A percentile compares a stretch with the other conserved stretches of the same genome.
Conservation (phyloP, 2,888 invertebrate genomes). For the Charanyca ferruginea region DNA sequence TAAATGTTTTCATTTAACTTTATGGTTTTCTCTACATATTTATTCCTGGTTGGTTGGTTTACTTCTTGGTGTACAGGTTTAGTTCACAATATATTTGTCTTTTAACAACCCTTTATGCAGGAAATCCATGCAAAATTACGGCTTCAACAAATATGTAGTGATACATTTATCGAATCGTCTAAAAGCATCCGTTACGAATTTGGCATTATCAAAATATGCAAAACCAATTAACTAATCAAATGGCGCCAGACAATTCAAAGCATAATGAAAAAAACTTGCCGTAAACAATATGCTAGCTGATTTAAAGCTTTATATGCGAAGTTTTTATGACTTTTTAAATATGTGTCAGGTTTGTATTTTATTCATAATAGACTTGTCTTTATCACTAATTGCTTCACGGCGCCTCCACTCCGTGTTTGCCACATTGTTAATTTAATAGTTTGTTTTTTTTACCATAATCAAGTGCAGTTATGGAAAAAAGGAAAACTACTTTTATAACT, state of each 20-base stretch:
- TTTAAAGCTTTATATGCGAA: constrained; percentile 47
- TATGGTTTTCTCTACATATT: constrained; percentile 20
- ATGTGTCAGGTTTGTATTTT: constrained; percentile 52
- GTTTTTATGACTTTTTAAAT: constrained; percentile 61
- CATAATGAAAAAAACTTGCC: constrained; percentile 58
- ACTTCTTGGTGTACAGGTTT: not conserved
- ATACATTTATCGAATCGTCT: constrained; percentile 27
- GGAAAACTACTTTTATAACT: constrained; percentile 16
- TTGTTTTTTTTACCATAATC: constrained; percentile 43
- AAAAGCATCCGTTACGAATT: constrained; percentile 50
- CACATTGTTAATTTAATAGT: constrained; percentile 51
- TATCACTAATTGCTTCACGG: constrained; percentile 50
- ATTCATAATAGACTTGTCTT: constrained; percentile 31
- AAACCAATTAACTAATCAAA: constrained; percentile 66
- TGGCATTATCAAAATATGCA: constrained; percentile 45
- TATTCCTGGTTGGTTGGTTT: constrained; percentile 11
- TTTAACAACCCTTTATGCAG: constrained; percentile 1
- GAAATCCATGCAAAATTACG: constrained; percentile 12
- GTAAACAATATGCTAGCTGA: constrained; percentile 55
- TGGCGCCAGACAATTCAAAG: constrained; percentile 71
- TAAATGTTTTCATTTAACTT: constrained; percentile 53
- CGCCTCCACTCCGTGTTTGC: constrained; percentile 44
- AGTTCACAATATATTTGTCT: not conserved
- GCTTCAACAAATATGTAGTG: constrained; percentile 10
- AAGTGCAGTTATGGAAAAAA: constrained; percentile 39